Evolutionary conservation across 2,113 vertebrate genomes (phyloP), one percentile per base, ranked within the genome.

Genomic region (Ceyx cyanopectus): DNA sequence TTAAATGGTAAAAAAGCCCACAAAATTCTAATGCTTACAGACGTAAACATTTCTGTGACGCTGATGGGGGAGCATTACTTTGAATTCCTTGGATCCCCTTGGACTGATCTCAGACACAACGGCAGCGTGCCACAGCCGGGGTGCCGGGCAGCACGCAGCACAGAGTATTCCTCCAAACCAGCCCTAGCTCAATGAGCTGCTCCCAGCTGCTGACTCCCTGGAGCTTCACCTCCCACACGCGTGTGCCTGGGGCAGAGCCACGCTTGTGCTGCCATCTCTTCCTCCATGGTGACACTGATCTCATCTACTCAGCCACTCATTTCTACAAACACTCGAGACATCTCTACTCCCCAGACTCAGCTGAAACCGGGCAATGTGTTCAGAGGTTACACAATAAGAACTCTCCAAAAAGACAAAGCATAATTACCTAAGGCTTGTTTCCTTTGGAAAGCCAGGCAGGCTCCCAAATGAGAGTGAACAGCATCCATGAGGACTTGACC

Each of bases 11-110:
- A 78, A 84, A 62, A 29, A 46, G 17, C 13, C 48, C 46, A 46
- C 48, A 50, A 50, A 60, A 29, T 30, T 68, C 34, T 12, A 69
- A 10, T 3, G 13, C 56, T 45, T 83, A 83, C 73, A 87, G 89
- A 94, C 48, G 30, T 40, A 92, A 96, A 74, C 14, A 69, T 43
- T 82, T 69, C 66, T 81, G 58, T 91, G 91, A 95, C 48, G 53
- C 26, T 54, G 81, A 87, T 51, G n/a, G 8, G 19, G 56, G 26
- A 91, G 32, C 43, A 69, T 81, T 75, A 89, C 75, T 48, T 51
- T 57, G 77, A 78, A 66, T 74, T 90, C 72, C 54, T 40, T 62
- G 67, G 87, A 93, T 88, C 56, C 26, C n/a, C 66, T 18, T 37
- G 30, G 43, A 50, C 4, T 63, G 81, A 87, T 27, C 66, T 89